Evolutionary conservation across 2,888 invertebrate genomes (phyloP), one percentile per base, ranked within the genome.

Genomic region (Neocrepidodera transversa): DNA sequence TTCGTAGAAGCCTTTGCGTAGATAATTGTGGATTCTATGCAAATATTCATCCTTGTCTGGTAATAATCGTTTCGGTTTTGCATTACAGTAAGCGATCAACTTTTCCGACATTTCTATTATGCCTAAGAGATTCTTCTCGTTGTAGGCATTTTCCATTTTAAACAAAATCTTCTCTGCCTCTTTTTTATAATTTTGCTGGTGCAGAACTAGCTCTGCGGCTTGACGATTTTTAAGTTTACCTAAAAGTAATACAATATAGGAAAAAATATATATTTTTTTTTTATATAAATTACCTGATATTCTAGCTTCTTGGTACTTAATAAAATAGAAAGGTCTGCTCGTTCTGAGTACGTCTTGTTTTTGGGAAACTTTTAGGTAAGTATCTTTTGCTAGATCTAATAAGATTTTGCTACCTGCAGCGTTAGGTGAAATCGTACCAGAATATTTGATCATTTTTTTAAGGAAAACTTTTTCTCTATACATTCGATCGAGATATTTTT

Each of bases 391-490:
- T 6, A 77, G 35, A 1, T 65, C 51, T 6, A 67, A 54, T 10
- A 83, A 70, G 32, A 69, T 63, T 8, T 67, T 63, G 0, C 73
- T 74, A 1, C 80, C 66, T 3, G 64, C 67, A 55, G 74, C 72
- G 66, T 81, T 82, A 0, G 81, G 78, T 11, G 77, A 78, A 2
- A 51, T 54, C 1, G 78, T 69, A 3, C 76, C 75, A 0, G 73
- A 67, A 55, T 75, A 68, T 1, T 72, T 63, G 30, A 75, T 68
- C 16, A 81, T 57, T 4, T 71, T 58, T 50, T 78, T 74, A 20
- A 82, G 61, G 60, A 81, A 82, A 17, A 74, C 66, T 63, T 80
- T 82, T 57, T 83, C 83, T 36, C 68, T 61, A 30, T 78, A 78
- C 68, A 82, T 71, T 3, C 67, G 64, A 13, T 80, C 79, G 30